Conservation (phyloP, 2,888 invertebrate species). For the Eilema sororculum region DNA sequence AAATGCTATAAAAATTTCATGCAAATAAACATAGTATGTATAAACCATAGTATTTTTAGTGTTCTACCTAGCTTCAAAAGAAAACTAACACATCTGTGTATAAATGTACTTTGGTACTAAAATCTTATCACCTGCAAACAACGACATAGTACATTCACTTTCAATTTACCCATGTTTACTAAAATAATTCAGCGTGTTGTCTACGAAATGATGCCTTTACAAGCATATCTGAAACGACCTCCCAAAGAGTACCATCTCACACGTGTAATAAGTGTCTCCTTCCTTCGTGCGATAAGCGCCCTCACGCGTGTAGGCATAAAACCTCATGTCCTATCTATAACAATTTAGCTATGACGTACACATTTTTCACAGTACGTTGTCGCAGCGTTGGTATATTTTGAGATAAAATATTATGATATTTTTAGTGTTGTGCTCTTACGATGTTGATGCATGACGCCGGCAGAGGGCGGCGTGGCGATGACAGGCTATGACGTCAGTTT, state of each 20-base stretch:
- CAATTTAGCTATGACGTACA: constrained; percentile 33
- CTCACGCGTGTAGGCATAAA: constrained; percentile 40
- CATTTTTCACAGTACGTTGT: constrained; percentile 57
- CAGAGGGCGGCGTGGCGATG: neutral
- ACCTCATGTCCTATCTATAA: constrained; percentile 32
- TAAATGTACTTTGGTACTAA: neutral
- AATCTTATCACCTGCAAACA: neutral
- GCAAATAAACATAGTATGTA: no score
- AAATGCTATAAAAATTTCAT: no score
- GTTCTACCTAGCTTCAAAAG: no score
- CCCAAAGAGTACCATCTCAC: constrained; percentile 30
- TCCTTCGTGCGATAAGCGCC: constrained; percentile 17
- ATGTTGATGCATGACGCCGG: constrained; percentile 28
- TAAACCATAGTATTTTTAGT: no score
- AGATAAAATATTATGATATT: constrained; percentile 45
- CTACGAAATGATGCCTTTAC: constrained; percentile 18
- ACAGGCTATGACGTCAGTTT: neutral
- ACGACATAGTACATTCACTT: neutral
- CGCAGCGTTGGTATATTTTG: constrained; percentile 48
- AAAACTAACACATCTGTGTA: no score
- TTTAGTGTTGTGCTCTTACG: constrained; percentile 32
- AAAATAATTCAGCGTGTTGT: constrained; percentile 18
- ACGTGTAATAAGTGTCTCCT: constrained; percentile 36
- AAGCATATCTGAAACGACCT: constrained; percentile 34
- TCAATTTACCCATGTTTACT: constrained; percentile 7